Conservation (phyloP, 92 coral and sea anemone species). For the Porites evermanni region DNA sequence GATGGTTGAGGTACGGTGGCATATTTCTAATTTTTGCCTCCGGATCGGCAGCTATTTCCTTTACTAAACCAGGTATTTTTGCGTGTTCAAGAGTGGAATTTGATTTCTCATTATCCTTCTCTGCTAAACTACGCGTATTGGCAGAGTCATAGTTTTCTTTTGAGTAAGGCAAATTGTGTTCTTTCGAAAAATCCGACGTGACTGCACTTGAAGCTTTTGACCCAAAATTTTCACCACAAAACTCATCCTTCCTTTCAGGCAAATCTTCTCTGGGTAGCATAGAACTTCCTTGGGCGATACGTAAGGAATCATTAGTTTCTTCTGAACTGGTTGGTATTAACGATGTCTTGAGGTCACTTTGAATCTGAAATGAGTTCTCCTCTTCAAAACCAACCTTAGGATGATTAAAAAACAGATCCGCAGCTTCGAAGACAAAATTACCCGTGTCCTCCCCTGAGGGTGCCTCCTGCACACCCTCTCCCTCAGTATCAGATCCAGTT, state of each 20-base stretch:
- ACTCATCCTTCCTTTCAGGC: not conserved
- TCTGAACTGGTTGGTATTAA: not conserved
- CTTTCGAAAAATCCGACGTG: not conserved
- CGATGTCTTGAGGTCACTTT: not conserved
- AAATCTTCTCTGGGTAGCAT: not conserved
- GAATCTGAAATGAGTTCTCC: not conserved
- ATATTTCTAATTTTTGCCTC: not conserved
- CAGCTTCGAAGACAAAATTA: constrained; percentile 35
- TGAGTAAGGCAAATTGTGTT: not conserved
- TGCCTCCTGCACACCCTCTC: not conserved
- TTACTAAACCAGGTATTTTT: not conserved
- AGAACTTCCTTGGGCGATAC: not conserved
- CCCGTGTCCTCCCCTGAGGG: not conserved
- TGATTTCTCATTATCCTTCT: not conserved
- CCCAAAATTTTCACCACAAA: not conserved
- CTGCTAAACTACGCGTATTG: not conserved
- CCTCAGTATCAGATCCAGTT: constrained; percentile 6
- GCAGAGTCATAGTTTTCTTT: not conserved
- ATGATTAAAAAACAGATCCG: not conserved
- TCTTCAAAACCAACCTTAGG: not conserved
- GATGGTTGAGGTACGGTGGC: not conserved
- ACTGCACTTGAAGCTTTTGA: not conserved
- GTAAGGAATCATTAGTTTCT: not conserved
- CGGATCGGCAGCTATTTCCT: not conserved
- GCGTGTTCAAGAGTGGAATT: not conserved